A percentile compares a stretch with the other conserved stretches of the same genome.
phyloP scores from a whole-genome alignment of 2,113 vertebrate genomes.

The Cervus canadensis region DNA sequence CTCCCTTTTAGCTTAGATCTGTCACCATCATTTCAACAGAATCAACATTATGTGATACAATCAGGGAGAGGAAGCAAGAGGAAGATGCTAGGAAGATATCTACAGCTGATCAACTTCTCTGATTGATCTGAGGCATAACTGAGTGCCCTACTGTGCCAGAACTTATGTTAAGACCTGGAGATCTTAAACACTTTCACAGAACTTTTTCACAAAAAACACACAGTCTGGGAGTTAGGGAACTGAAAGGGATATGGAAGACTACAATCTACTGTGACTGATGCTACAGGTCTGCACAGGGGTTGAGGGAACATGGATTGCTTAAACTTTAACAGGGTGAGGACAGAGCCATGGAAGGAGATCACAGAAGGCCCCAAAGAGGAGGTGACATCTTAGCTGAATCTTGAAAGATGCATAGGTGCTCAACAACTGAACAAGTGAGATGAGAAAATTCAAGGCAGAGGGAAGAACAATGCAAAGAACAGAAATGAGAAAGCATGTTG shows the following conservation, averaged over 20 bases:
- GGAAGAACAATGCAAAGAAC: background rate
- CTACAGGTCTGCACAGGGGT: background rate
- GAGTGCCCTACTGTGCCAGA: background rate
- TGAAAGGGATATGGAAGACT: background rate
- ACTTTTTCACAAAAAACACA: background rate
- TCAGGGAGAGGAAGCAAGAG: background rate
- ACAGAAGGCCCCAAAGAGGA: background rate
- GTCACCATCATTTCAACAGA: background rate
- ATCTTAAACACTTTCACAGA: background rate
- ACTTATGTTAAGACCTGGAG: background rate
- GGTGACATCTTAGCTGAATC: background rate
- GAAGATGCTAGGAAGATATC: background rate
- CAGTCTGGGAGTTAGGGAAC: background rate
- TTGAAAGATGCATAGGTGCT: background rate
- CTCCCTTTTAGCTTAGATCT: background rate
- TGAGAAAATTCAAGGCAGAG: background rate
- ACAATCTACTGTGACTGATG: background rate
- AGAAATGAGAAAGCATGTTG: background rate
- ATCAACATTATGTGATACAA: background rate
- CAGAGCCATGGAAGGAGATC: background rate
- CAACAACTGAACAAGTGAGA: background rate
- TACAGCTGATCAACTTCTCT: background rate
- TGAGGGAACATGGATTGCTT: background rate
- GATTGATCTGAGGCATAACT: background rate
- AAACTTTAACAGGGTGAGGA: background rate